Conservation (phyloP, 2,888 invertebrate genomes). For the Electrophaes corylata region DNA sequence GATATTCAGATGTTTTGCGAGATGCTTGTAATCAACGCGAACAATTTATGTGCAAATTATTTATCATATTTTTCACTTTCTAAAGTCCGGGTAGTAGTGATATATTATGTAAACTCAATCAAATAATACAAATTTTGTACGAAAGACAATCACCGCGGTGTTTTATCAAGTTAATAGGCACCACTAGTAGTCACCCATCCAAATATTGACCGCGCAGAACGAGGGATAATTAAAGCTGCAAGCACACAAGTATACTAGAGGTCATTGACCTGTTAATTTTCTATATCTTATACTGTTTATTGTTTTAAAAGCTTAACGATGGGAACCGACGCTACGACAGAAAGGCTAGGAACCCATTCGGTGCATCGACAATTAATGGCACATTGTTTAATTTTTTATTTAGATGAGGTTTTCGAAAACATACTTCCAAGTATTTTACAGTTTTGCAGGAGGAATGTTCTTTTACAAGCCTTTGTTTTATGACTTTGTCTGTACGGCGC, state of each 20-base stretch:
- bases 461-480: no score
- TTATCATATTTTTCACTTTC: background rate
- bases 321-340: constrained; percentile 17
- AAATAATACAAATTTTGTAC: background rate
- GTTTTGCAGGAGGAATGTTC: no score
- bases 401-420: background rate
- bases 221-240: background rate
- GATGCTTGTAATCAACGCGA: background rate
- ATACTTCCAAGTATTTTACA: background rate
- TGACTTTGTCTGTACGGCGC: no score
- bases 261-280: constrained; percentile 19
- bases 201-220: background rate
- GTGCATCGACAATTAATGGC: constrained; percentile 9
- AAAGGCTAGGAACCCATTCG: constrained; percentile 10
- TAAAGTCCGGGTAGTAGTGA: background rate
- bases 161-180: no score
- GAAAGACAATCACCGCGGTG: background rate
- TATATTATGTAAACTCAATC: background rate
- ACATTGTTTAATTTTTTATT: constrained; percentile 20
- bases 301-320: constrained; percentile 15
- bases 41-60: constrained; percentile 3
- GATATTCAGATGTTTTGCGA: background rate
- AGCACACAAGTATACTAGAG: background rate
- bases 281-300: constrained; percentile 19
- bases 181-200: background rate